Conservation (phyloP, 2,797 vertebrate genomes). For the Craterocephalus amniculus region DNA sequence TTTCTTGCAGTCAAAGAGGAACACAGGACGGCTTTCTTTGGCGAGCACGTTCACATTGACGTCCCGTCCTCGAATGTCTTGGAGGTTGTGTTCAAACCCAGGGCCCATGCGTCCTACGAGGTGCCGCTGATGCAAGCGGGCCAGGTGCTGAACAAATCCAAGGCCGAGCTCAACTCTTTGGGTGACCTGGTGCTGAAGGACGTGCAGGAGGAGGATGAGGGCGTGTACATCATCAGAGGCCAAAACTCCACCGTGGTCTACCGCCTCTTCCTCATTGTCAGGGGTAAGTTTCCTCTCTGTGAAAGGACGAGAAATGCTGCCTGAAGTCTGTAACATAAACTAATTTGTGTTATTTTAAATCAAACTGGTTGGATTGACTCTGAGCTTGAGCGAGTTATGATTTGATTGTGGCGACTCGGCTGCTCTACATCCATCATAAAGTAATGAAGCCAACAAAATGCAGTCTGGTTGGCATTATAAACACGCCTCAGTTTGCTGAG, state of each 20-base stretch:
- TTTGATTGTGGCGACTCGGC: too few relatives aligned
- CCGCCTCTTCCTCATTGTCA: conserved; percentile 72
- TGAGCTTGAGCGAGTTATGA: too few relatives aligned
- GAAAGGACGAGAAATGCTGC: neutral
- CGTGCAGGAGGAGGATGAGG: conserved; percentile 80
- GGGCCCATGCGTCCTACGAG: conserved; percentile 28
- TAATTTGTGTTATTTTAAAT: too few relatives aligned
- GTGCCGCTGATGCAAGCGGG: conserved; percentile 66
- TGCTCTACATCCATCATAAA: too few relatives aligned
- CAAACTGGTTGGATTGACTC: too few relatives aligned
- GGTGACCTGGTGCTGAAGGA: conserved; percentile 76
- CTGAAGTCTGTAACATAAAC: too few relatives aligned
- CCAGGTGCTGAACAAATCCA: conserved; percentile 11
- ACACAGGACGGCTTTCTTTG: conserved; percentile 75
- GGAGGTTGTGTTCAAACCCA: conserved; percentile 74
- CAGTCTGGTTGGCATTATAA: too few relatives aligned
- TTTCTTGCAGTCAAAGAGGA: conserved; percentile 70
- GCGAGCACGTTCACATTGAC: conserved; percentile 79
- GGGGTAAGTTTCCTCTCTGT: conserved; percentile 57
- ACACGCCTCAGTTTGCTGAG: too few relatives aligned
- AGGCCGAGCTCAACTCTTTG: neutral
- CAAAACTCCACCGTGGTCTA: conserved; percentile 32
- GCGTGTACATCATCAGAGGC: conserved; percentile 70
- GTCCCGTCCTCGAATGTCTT: conserved; percentile 48
- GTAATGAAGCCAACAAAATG: too few relatives aligned